Evolutionary conservation across 1,140 invertebrate species (phyloP).

Genomic region (Lucilia cuprina): DNA sequence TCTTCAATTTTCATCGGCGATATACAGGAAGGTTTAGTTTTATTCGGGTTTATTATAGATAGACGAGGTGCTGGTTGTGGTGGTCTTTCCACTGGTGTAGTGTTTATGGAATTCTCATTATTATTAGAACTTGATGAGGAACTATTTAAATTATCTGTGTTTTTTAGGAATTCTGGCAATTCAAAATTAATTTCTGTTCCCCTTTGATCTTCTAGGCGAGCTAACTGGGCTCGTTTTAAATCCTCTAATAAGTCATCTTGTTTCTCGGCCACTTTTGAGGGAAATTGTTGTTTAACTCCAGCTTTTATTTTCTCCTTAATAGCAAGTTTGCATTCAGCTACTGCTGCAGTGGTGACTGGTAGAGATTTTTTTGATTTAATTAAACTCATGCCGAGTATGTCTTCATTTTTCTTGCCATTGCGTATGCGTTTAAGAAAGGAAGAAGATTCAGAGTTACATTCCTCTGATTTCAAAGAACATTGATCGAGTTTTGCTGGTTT

Average conservation of each 20-base stretch:
- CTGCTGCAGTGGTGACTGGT: background rate
- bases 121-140: constrained; percentile 54
- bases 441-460: constrained; percentile 75
- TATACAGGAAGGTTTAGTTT: background rate
- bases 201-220: constrained; percentile 80
- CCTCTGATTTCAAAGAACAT: constrained; percentile 70
- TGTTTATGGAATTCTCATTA: constrained; percentile 27
- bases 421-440: constrained; percentile 75
- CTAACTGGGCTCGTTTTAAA: constrained; percentile 76
- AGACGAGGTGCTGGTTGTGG: constrained; percentile 58
- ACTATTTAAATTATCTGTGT: constrained; percentile 62
- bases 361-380: constrained; percentile 30
- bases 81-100: constrained; percentile 36
- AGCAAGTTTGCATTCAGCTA: constrained; percentile 62
- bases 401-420: constrained; percentile 64
- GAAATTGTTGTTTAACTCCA: constrained; percentile 72
- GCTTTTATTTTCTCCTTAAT: constrained; percentile 74
- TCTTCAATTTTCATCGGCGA: constrained; percentile 16
- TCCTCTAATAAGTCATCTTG: constrained; percentile 78
- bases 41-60: constrained; percentile 44
- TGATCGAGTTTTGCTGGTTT: constrained; percentile 50
- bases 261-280: constrained; percentile 70
- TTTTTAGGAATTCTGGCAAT: constrained; percentile 80
- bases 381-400: background rate
- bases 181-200: constrained; percentile 84